Percentiles rank a stretch among this genome's conserved stretches.
These are phyloP conservation scores for Crossocerus cetratus DNA, from an alignment of 2,888 invertebrate genomes.

Conservation along the genomic window DNA sequence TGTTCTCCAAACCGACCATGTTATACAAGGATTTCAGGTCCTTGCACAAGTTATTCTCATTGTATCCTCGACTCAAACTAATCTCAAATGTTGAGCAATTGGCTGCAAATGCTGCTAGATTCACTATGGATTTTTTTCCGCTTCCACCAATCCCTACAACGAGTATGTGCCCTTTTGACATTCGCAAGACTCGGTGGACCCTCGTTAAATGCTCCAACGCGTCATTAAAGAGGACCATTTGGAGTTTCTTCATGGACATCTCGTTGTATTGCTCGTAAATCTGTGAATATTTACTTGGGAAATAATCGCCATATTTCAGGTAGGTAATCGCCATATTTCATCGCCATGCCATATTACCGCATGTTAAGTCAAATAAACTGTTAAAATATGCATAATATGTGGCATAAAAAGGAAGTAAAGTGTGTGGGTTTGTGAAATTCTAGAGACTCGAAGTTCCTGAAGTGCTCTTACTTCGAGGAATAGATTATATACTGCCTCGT, in stretches of 20 bases:
- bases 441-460: too few relatives aligned
- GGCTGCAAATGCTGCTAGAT: constrained; percentile 90
- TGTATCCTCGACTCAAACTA: constrained; percentile 90
- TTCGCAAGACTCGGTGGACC: constrained; percentile 89
- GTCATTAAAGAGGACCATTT: constrained; percentile 93
- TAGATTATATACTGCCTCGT: constrained; percentile 90
- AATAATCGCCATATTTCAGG: not conserved
- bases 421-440: too few relatives aligned
- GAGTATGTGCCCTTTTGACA: constrained; percentile 90
- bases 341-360: too few relatives aligned
- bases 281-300: constrained; percentile 20
- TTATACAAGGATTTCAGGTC: constrained; percentile 90
- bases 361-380: too few relatives aligned
- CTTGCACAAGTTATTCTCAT: constrained; percentile 89
- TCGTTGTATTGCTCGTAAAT: constrained; percentile 88
- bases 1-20: constrained; percentile 87
- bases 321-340: too few relatives aligned
- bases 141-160: constrained; percentile 93
- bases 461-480: constrained; percentile 85
- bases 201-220: constrained; percentile 94
- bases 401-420: too few relatives aligned
- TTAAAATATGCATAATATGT: too few relatives aligned
- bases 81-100: constrained; percentile 91
- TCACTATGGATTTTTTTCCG: constrained; percentile 90
- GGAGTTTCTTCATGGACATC: constrained; percentile 82